Evolutionary conservation across 2,797 vertebrate species (phyloP), one percentile per base, ranked within the genome.

Genomic region (Trematomus bernacchii): DNA sequence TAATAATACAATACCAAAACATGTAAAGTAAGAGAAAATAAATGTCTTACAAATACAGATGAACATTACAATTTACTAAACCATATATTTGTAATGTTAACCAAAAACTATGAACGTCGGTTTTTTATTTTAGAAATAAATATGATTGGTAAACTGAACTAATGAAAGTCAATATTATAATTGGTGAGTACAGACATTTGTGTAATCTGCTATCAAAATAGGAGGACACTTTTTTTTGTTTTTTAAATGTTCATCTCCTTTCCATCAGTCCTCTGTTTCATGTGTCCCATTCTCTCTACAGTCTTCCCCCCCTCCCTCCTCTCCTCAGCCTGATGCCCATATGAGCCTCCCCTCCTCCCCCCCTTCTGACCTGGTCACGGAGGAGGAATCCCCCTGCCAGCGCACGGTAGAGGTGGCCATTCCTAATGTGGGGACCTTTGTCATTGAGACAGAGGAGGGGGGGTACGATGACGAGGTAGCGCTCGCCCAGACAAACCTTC

Each of bases 401-500:
- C 96, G 92, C 92, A 96, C 96, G 83, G 94, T 98, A 89, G 97
- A 99, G 95, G 97, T 99, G 95, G 96, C 96, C 92, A 97, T 98
- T 86, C 97, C 98, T 85, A 95, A 97, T 80, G 92, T 99, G 96
- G 98, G 97, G 92, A 97, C 96, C 86, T 97, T 98, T 94, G 94
- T 98, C 91, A 96, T 97, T 96, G 96, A 98, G 93, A 96, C 97
- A 93, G 96, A 97, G 94, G 96, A 97, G 95, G 97, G 97, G 94
- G 97, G 97, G 91, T 99, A 98, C 94, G 97, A 99, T 89, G 98
- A 99, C 43, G 96, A 99, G 98, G 98, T 99, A 99, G 95, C 87
- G 81, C 83, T 77, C 64, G 47, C 65, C 64, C 68, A 46, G 42
- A 42, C 58, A n/a, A 69, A 62, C 58, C n/a, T 43, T 27, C 12